These are phyloP conservation scores for Dendrolimus houi DNA, from an alignment of 2,888 invertebrate species.

Conservation along the genomic window DNA sequence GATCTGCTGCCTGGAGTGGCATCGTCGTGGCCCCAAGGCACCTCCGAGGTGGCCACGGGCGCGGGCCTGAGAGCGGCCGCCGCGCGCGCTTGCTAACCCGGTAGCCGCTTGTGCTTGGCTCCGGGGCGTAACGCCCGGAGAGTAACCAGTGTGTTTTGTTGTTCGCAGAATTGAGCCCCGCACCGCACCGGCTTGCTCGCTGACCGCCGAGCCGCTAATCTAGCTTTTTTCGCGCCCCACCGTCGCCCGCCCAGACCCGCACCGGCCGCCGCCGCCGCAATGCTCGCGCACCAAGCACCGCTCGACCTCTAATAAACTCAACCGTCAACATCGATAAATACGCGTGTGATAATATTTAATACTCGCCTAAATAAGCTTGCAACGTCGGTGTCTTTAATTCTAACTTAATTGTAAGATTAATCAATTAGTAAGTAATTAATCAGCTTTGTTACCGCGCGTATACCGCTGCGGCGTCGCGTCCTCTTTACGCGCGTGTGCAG, in stretches of 20 bases:
- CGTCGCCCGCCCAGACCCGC: slow-evolving; percentile 63
- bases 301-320: slow-evolving; percentile 73
- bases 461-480: slow-evolving; percentile 35
- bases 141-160: slow-evolving; percentile 76
- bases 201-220: slow-evolving; percentile 75
- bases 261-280: slow-evolving; percentile 61
- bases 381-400: slow-evolving; percentile 72
- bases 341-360: slow-evolving; percentile 73
- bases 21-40: neutral
- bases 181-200: slow-evolving; percentile 74
- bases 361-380: slow-evolving; percentile 74
- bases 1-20: slow-evolving; percentile 27
- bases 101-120: slow-evolving; percentile 74
- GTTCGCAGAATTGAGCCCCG: slow-evolving; percentile 76
- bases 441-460: slow-evolving; percentile 33
- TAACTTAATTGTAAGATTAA: slow-evolving; percentile 70
- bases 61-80: slow-evolving; percentile 30
- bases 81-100: slow-evolving; percentile 70
- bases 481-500: slow-evolving; percentile 43
- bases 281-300: slow-evolving; percentile 72
- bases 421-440: slow-evolving; percentile 45
- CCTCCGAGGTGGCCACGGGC: neutral
- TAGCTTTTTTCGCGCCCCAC: slow-evolving; percentile 73
- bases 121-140: slow-evolving; percentile 66
- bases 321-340: slow-evolving; percentile 72